Percentiles rank a stretch among this genome's conserved stretches.
These are phyloP conservation scores for Takifugu flavidus DNA, from an alignment of 2,113 vertebrate species.

Conservation along the genomic window DNA sequence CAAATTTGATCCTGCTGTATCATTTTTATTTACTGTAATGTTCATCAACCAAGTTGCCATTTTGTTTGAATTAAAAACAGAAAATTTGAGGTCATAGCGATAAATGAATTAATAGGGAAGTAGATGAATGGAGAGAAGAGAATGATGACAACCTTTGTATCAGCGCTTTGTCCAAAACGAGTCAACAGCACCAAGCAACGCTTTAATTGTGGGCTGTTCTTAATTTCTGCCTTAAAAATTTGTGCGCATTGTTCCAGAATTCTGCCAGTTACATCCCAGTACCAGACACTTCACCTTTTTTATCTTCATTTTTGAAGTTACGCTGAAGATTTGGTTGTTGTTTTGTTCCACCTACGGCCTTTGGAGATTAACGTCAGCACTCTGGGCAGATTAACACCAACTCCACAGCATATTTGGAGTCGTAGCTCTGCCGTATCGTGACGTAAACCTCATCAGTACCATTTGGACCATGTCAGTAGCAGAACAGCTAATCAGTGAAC, in stretches of 20 bases:
- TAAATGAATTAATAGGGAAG: conserved; percentile 73
- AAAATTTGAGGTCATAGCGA: conserved; percentile 66
- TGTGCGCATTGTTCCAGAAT: conserved; percentile 39
- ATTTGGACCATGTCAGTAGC: conserved; percentile 5
- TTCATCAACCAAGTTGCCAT: conserved; percentile 66
- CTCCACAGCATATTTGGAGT: neutral
- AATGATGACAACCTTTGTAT: conserved; percentile 39
- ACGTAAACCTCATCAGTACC: conserved; percentile 12
- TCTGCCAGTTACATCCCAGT: conserved; percentile 5
- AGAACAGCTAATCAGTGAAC: conserved; percentile 16
- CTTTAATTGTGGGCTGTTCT: too few species aligned
- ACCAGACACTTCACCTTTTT: conserved; percentile 6
- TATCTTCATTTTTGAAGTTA: neutral
- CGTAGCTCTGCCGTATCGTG: conserved; percentile 10
- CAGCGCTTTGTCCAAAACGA: neutral
- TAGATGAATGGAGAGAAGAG: conserved; percentile 70
- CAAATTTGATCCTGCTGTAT: conserved; percentile 58
- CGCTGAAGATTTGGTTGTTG: neutral
- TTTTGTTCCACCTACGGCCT: neutral
- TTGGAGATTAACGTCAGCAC: conserved; percentile 12
- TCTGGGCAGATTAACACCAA: neutral
- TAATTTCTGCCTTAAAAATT: conserved; percentile 27
- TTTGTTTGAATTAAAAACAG: conserved; percentile 65
- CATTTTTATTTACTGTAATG: conserved; percentile 52
- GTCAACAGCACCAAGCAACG: too few species aligned